Conservation (phyloP, 2,797 vertebrate species). For the Sus cebifrons region DNA sequence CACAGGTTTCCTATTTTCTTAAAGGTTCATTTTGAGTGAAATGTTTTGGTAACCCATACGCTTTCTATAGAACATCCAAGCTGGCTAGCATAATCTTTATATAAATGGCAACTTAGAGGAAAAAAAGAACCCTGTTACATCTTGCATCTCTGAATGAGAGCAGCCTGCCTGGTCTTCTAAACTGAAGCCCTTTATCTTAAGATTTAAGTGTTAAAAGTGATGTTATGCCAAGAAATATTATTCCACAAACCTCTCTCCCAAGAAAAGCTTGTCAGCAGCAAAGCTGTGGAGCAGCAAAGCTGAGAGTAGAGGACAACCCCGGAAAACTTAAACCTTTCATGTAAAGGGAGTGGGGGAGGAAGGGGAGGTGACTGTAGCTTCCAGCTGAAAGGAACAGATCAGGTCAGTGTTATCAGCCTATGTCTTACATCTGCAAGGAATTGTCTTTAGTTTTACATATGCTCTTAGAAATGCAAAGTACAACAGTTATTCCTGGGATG, state of each 20-base stretch:
- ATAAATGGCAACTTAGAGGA: neutral
- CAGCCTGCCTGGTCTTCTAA: slow-evolving; percentile 30
- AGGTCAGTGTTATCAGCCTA: slow-evolving; percentile 41
- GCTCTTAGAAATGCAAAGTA: slow-evolving; percentile 24
- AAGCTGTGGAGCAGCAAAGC: neutral
- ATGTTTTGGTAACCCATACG: slow-evolving; percentile 71
- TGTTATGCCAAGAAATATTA: slow-evolving; percentile 24
- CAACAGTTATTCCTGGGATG: slow-evolving; percentile 46
- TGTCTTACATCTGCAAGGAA: slow-evolving; percentile 70
- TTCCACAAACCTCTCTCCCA: neutral
- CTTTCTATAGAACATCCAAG: slow-evolving; percentile 68
- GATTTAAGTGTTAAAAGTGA: slow-evolving; percentile 19
- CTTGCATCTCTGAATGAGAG: neutral
- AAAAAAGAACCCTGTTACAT: neutral
- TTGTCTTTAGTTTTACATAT: neutral
- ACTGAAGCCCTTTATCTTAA: neutral
- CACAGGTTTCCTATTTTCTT: slow-evolving; percentile 75
- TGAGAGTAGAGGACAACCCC: neutral
- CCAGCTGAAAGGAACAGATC: neutral
- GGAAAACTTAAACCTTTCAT: slow-evolving; percentile 22
- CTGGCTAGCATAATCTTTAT: slow-evolving; percentile 14
- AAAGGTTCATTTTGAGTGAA: slow-evolving; percentile 65
- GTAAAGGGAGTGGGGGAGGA: neutral
- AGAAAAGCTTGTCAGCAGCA: slow-evolving; percentile 43
- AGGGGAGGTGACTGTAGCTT: neutral